These are phyloP conservation scores for Xyrichtys novacula DNA, from an alignment of 2,797 vertebrate species.

Conservation along the genomic window DNA sequence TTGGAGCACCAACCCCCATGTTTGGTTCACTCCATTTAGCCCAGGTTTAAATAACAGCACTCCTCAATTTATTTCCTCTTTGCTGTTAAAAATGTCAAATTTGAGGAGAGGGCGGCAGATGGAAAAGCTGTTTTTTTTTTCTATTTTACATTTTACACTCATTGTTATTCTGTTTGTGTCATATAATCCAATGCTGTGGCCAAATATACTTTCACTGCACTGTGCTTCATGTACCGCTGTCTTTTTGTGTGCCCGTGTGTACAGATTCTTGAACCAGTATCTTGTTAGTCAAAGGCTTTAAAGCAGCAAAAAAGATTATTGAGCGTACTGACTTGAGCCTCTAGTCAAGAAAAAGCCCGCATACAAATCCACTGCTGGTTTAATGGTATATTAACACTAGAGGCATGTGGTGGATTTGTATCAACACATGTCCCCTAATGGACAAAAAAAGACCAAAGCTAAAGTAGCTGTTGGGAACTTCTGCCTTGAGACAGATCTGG, in stretches of 20 bases:
- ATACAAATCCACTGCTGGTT: constrained; percentile 47
- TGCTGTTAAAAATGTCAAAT: constrained; percentile 36
- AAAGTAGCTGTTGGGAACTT: too few species aligned
- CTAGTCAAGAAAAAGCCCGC: constrained; percentile 43
- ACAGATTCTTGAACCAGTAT: constrained; percentile 49
- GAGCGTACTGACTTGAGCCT: constrained; percentile 59
- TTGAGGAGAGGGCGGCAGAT: not conserved
- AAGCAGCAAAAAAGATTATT: constrained; percentile 73
- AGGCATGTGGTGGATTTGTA: constrained; percentile 38
- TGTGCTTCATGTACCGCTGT: constrained; percentile 34
- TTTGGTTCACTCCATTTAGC: constrained; percentile 45
- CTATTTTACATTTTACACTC: too few species aligned
- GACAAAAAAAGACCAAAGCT: too few species aligned
- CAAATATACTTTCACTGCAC: constrained; percentile 37
- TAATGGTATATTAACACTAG: constrained; percentile 52
- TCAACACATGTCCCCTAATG: constrained; percentile 4
- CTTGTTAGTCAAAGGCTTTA: constrained; percentile 72
- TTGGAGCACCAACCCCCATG: constrained; percentile 34
- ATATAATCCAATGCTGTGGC: constrained; percentile 25
- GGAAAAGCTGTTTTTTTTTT: constrained; percentile 18
- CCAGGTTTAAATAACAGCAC: constrained; percentile 41
- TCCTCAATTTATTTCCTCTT: constrained; percentile 27
- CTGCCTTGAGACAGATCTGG: too few species aligned
- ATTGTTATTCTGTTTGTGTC: constrained; percentile 24
- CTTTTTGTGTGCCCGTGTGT: not conserved